Base-by-base conservation (phyloP, 2,888 invertebrate species). In the Enchytraeus crypticus region DNA sequence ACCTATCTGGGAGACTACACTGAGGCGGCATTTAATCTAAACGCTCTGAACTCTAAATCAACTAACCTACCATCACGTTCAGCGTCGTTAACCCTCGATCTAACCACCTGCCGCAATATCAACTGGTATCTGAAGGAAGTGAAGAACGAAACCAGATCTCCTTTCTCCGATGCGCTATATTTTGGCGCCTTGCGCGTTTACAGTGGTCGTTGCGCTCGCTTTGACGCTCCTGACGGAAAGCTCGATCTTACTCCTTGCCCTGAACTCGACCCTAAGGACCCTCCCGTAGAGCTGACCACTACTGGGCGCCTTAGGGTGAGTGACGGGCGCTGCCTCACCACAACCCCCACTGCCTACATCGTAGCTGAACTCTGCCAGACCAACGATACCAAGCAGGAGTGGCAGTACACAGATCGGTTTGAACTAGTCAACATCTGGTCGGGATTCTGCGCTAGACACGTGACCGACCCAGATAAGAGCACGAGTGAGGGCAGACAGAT, bases 391-490 rank as follows among this genome's bases (percentile, higher is more conserved):
- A n/a, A 55, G 11, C 65, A 65, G 47, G 21, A n/a, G 3, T 65
- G 61, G 61, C 32, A 43, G 14, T 53, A 61, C 59, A 64, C 33
- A 43, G 53, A 51, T 21, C 21, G 26, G 32, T 5, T 27, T 21
- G 29, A 30, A 51, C n/a, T 61, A 3, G 21, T 51, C 30, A 65
- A 65, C 53, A 11, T 27, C 3, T 67, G 60, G 61, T 63, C 66
- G 4, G 45, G 54, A 3, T 61, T 43, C 29, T 69, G 69, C 46
- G 46, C 56, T 18, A 65, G 64, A 57, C 69, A 69, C 60, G 69
- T 69, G 11, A 69, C 69, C 8, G 69, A 69, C 46, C 69, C 69
- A 2, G 62, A 64, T 43, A 51, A 30, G n/a, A 33, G 38, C 4
- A 47, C 27, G 11, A 46, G 57, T 21, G 57, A 62, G 18, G 18